These are phyloP conservation scores for Gymnobelideus leadbeateri DNA, from an alignment of 2,113 vertebrate species.

Conservation along the genomic window DNA sequence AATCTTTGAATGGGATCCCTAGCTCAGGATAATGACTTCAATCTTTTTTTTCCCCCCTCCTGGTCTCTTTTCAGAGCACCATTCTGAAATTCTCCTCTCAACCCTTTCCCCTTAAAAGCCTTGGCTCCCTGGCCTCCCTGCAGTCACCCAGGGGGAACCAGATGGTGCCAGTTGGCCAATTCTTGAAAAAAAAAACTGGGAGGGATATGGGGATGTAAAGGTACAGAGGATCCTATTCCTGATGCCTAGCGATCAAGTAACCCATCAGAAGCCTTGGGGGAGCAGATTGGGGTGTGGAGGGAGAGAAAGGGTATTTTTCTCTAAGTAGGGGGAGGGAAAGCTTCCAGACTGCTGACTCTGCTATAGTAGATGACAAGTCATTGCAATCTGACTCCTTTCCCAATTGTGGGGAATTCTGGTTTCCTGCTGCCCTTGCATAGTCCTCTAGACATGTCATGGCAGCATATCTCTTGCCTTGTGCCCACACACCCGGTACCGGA, in stretches of 20 bases:
- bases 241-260: not conserved
- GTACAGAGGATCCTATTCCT: not conserved
- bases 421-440: slow-evolving; percentile 38
- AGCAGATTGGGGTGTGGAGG: not conserved
- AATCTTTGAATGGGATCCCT: slow-evolving; percentile 1
- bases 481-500: slow-evolving; percentile 50
- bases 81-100: slow-evolving; percentile 33
- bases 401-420: slow-evolving; percentile 20
- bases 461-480: slow-evolving; percentile 38
- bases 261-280: not conserved
- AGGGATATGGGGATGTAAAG: not conserved
- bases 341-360: slow-evolving; percentile 32
- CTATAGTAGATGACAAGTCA: not conserved
- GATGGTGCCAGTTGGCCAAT: slow-evolving; percentile 8
- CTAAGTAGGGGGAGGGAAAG: slow-evolving; percentile 34
- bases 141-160: not conserved
- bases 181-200: slow-evolving; percentile 11
- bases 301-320: slow-evolving; percentile 8
- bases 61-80: slow-evolving; percentile 29
- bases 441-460: slow-evolving; percentile 45
- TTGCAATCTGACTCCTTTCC: slow-evolving; percentile 41
- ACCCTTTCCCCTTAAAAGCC: not conserved
- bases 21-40: slow-evolving; percentile 35
- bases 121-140: slow-evolving; percentile 6
- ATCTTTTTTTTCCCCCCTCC: not conserved